Evolutionary conservation across 2,888 invertebrate species (phyloP).

Genomic region (Folsomia manolachei): DNA sequence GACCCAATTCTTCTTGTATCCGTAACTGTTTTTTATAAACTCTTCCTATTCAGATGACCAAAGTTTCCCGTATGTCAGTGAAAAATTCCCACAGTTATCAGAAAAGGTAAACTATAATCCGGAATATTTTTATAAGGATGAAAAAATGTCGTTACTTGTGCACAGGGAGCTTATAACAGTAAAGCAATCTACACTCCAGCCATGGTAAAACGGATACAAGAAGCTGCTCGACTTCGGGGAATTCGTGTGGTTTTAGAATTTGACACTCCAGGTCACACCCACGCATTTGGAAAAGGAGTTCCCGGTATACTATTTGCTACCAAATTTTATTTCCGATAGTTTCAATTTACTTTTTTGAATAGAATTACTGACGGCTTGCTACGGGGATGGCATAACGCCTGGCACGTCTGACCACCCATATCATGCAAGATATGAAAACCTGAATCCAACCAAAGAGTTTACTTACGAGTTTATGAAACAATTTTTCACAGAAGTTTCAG

Average conservation of each 20-base stretch:
- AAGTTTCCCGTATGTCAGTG: constrained; percentile 84
- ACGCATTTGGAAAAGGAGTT: constrained; percentile 35
- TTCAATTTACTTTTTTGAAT: background rate
- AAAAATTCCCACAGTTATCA: constrained; percentile 68
- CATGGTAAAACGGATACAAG: constrained; percentile 67
- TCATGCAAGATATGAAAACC: constrained; percentile 68
- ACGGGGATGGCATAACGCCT: constrained; percentile 56
- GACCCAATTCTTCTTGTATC: no score
- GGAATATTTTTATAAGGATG: no score
- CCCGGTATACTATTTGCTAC: constrained; percentile 28
- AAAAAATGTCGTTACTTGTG: no score
- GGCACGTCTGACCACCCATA: constrained; percentile 52
- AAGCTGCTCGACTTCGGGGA: constrained; percentile 74
- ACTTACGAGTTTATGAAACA: constrained; percentile 68
- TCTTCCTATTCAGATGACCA: constrained; percentile 76
- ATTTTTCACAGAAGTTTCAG: constrained; percentile 67
- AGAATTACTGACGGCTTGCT: constrained; percentile 73
- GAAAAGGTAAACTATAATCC: no score
- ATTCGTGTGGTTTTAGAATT: constrained; percentile 88
- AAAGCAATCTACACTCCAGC: constrained; percentile 61
- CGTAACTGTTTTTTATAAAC: no score
- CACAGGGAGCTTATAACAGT: constrained; percentile 35
- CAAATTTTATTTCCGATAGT: background rate
- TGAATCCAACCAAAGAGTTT: constrained; percentile 68
- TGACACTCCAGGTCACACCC: constrained; percentile 71